phyloP scores from a whole-genome alignment of 2,113 vertebrate species.

The Pholis gunnellus region DNA sequence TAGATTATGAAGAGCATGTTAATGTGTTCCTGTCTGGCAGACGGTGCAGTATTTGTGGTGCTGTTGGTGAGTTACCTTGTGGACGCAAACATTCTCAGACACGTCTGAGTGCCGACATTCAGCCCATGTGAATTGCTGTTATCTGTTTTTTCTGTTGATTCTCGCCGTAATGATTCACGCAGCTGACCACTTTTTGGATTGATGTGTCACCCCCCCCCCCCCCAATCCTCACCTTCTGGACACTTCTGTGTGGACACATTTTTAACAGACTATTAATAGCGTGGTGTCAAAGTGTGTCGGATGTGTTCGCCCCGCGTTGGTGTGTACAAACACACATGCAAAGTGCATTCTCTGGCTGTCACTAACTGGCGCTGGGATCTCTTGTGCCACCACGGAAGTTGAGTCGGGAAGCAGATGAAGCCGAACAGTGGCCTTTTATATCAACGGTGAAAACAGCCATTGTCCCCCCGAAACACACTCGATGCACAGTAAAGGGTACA shows the following conservation, averaged over 20 bases:
- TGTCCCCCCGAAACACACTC: slow-evolving; percentile 67
- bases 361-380: slow-evolving; percentile 71
- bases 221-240: slow-evolving; percentile 57
- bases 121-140: slow-evolving; percentile 41
- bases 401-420: slow-evolving; percentile 73
- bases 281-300: slow-evolving; percentile 50
- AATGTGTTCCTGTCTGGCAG: slow-evolving; percentile 22
- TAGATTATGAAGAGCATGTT: slow-evolving; percentile 30
- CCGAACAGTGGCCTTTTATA: slow-evolving; percentile 78
- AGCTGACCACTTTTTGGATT: slow-evolving; percentile 19
- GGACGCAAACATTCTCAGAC: slow-evolving; percentile 17
- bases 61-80: slow-evolving; percentile 29
- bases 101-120: slow-evolving; percentile 34
- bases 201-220: slow-evolving; percentile 20
- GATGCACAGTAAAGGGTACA: slow-evolving; percentile 39
- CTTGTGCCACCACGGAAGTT: slow-evolving; percentile 77
- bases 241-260: slow-evolving; percentile 39
- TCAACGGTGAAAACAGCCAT: slow-evolving; percentile 71
- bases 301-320: slow-evolving; percentile 40
- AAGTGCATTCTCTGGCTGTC: slow-evolving; percentile 66
- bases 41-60: slow-evolving; percentile 4
- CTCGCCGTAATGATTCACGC: slow-evolving; percentile 23
- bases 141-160: slow-evolving; percentile 21
- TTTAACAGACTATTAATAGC: slow-evolving; percentile 59
- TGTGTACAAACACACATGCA: slow-evolving; percentile 3